phyloP scores from a whole-genome alignment of 2,888 invertebrate species.

The Eupithecia dodoneata region DNA sequence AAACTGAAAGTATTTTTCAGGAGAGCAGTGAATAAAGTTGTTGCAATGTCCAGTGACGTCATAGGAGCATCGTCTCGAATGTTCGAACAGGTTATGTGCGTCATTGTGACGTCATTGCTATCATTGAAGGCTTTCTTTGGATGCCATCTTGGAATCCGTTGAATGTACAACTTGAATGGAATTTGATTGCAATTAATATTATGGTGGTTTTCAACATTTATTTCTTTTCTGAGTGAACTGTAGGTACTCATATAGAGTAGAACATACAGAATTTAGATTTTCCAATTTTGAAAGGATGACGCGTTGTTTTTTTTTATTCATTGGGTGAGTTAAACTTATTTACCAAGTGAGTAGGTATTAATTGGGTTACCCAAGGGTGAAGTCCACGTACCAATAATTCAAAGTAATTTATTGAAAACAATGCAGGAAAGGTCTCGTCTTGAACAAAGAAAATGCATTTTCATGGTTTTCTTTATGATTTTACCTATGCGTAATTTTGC shows the following conservation, averaged over 20 bases:
- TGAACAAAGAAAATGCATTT: background rate
- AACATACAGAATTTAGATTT: background rate
- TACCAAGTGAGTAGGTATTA: background rate
- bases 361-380: background rate
- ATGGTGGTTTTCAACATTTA: background rate
- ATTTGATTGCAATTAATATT: background rate
- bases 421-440: background rate
- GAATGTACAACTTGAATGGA: constrained; percentile 24
- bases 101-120: constrained; percentile 65
- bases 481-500: no score
- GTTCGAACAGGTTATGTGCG: constrained; percentile 60
- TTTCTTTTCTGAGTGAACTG: background rate
- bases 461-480: background rate
- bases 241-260: background rate
- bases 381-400: background rate
- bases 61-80: constrained; percentile 61
- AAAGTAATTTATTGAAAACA: background rate
- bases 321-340: background rate
- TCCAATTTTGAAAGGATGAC: background rate
- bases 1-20: constrained; percentile 17
- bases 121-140: constrained; percentile 57
- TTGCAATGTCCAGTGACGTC: constrained; percentile 61
- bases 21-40: constrained; percentile 22
- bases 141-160: constrained; percentile 34
- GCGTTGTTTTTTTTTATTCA: background rate